Conservation (phyloP, 1,140 invertebrate genomes). For the Campoletis sonorensis region DNA sequence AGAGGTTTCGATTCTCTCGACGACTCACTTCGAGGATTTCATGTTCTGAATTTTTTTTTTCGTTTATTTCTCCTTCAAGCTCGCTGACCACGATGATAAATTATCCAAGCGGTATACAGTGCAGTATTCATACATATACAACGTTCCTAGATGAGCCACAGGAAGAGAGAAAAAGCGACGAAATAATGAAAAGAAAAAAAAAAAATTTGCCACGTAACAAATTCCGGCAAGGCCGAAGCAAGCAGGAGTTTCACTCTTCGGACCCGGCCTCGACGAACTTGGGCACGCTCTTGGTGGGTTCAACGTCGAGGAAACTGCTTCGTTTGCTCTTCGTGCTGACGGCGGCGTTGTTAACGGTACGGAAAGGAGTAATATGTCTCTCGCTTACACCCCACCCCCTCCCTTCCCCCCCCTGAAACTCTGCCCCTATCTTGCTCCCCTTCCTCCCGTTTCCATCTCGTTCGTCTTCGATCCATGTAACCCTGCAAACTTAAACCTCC, state of each 20-base stretch:
- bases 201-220: constrained; percentile 43
- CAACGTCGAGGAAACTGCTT: constrained; percentile 41
- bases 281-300: constrained; percentile 2
- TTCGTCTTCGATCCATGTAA: constrained; percentile 34
- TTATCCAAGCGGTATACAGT: background rate
- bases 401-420: constrained; percentile 23
- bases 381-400: constrained; percentile 23
- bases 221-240: constrained; percentile 25
- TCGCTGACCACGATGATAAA: constrained; percentile 39
- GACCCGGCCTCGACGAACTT: constrained; percentile 39
- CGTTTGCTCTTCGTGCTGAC: constrained; percentile 45
- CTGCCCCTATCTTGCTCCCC: background rate
- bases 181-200: constrained; percentile 12
- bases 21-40: background rate
- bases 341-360: constrained; percentile 43
- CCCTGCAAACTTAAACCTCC: constrained; percentile 18
- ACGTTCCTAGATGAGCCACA: background rate
- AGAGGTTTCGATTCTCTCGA: background rate
- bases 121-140: constrained; percentile 5
- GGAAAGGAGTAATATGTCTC: constrained; percentile 44
- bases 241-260: constrained; percentile 27
- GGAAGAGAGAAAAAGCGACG: background rate
- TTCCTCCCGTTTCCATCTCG: constrained; percentile 7
- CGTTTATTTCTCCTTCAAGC: background rate
- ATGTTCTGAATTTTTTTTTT: background rate